Base-by-base conservation (phyloP, 2,113 vertebrate genomes). In the Sigmodon hispidus region DNA sequence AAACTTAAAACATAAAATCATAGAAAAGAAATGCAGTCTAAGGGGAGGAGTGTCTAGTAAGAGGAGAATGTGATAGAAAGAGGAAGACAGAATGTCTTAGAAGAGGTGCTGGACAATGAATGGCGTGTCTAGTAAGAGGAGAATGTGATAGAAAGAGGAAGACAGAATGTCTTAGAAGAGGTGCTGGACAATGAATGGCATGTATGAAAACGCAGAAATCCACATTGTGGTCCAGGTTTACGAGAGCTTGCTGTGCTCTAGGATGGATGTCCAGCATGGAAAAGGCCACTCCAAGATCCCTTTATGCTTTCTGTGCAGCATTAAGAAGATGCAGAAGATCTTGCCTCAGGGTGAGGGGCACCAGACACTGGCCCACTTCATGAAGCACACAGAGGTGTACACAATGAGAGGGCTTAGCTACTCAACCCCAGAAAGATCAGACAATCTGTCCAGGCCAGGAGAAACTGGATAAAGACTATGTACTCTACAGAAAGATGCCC, bases 231-330 rank as follows among this genome's bases (percentile, higher is more conserved):
- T 7, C 13, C 70, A 55, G 50, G 67, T 5, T 34, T 55, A 16
- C 3, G 24, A 7, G 26, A 1, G 4, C 16, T n/a, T 1, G 0
- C 8, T 0, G 0, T 19, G 34, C 22, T 34, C 43, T 36, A 5
- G n/a, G 8, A 0, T 11, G 13, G 57, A 5, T 19, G 29, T 0
- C 17, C 24, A 31, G 10, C 0, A 11, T 2, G 12, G 12, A 11
- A 1, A 31, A 17, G 5, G 7, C 19, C 3, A 2, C 0, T 65
- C 43, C 76, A 29, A 1, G 2, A 0, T 0, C 1, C 21, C 5
- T 31, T 40, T 36, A 26, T 48, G 72, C 36, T 29, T 19, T 34
- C 31, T 83, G 9, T 0, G 16, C 12, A 0, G 1, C 5, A 6
- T 36, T 61, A 57, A 3, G 16, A 34, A 12, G 81, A 40, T 16